Percentiles rank a stretch among this genome's conserved stretches.
phyloP scores from a whole-genome alignment of 1,140 invertebrate species.

The Dolichoris vasculosae region DNA sequence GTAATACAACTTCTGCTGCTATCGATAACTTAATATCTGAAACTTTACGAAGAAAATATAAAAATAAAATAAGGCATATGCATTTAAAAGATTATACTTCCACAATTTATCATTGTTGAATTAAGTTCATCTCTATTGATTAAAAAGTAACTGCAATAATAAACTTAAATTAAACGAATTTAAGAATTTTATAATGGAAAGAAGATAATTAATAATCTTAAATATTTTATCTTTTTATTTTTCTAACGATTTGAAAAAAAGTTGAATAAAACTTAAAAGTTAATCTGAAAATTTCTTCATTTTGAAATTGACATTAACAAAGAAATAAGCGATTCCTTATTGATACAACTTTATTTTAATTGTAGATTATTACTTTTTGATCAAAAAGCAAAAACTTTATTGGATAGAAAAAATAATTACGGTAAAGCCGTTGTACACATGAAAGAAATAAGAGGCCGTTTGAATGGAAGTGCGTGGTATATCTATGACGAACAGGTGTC shows the following conservation, averaged over 20 bases:
- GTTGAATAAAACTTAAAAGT: not conserved
- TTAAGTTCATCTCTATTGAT: not conserved
- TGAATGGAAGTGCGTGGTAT: slow-evolving; percentile 55
- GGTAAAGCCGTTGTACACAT: not conserved
- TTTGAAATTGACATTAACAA: not conserved
- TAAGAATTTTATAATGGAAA: not conserved
- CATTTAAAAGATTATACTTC: not conserved
- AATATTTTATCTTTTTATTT: too few species aligned
- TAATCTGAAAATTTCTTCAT: not conserved
- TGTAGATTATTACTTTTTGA: not conserved
- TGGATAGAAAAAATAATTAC: not conserved
- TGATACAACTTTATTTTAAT: too few species aligned
- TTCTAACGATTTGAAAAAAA: not conserved
- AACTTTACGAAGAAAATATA: not conserved
- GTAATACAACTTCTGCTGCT: too few species aligned
- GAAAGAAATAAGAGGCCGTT: not conserved
- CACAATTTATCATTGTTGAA: not conserved
- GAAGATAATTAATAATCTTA: too few species aligned
- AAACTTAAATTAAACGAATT: not conserved
- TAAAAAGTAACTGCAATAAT: not conserved
- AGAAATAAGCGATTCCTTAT: too few species aligned
- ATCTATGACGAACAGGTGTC: slow-evolving; percentile 65
- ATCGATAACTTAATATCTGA: not conserved
- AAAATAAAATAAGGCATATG: not conserved
- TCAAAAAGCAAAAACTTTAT: not conserved